Evolutionary conservation across 2,797 vertebrate genomes (phyloP).

Genomic region (Nannoperca australis): DNA sequence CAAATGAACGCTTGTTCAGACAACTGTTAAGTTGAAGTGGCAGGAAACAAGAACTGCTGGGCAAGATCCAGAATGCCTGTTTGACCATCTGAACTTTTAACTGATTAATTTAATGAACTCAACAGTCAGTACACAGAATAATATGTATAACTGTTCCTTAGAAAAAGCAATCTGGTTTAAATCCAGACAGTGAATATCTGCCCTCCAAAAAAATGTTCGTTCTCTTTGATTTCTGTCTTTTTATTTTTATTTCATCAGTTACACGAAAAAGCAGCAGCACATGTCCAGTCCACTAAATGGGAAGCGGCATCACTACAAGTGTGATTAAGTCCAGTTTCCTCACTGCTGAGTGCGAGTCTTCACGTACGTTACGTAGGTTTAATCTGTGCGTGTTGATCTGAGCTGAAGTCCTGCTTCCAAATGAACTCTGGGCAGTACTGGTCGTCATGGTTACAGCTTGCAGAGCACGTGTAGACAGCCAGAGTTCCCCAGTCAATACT

Average conservation of each 20-base stretch:
- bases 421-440: conserved; percentile 90
- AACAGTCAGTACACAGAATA: background rate
- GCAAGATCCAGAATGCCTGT: background rate
- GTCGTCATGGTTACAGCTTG: conserved; percentile 73
- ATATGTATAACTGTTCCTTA: background rate
- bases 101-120: background rate
- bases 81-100: background rate
- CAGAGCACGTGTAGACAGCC: conserved; percentile 89
- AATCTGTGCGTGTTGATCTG: conserved; percentile 58
- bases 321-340: background rate
- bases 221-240: background rate
- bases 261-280: background rate
- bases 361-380: conserved; percentile 1
- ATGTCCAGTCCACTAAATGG: background rate
- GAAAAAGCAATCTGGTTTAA: background rate
- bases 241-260: background rate
- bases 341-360: background rate
- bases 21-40: background rate
- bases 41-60: background rate
- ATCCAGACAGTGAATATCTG: background rate
- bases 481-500: conserved; percentile 96
- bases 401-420: conserved; percentile 94
- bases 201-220: background rate
- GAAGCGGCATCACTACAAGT: background rate
- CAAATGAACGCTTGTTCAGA: background rate